Base-by-base conservation (phyloP, 2,888 invertebrate genomes). In the Patella ulyssiponensis region DNA sequence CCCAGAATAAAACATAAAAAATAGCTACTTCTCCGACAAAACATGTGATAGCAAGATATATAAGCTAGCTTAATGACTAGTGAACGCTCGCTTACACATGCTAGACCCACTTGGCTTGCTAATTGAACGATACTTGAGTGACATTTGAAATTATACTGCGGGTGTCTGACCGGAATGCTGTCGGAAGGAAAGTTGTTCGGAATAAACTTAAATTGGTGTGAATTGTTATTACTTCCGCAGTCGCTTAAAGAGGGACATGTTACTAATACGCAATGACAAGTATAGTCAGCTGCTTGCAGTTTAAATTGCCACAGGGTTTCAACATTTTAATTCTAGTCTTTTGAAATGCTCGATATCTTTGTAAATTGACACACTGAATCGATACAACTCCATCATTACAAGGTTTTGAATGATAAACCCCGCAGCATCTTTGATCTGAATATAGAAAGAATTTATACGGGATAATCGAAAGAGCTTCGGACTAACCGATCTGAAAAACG, bases 121-220 rank as follows among this genome's bases (percentile, higher is more conserved):
- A 64, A 64, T 64, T 64, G 64, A 64, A 23, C 23, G 64, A 64
- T 23, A 64, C 64, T 64, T 64, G 64, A 64, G 23, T 64, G 64
- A 23, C 64, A 64, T 64, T 64, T 64, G 64, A 64, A 64, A 23
- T 20, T 23, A 64, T 12, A 64, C 20, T 64, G 20, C 20, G 64
- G 11, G 64, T 64, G 64, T 20, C 20, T 64, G 64, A 23, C 20
- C 64, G 64, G 64, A 64, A 64, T 64, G 23, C 64, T 23, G 64
- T 20, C 20, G 64, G 64, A 20, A 64, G 23, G 23, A 20, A 64
- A 20, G 23, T 64, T 64, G 20, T 23, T 64, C 11, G 64, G 23
- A 64, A 58, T 20, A 64, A 64, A 64, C 23, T 64, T 12, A 64
- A 64, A 64, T 64, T 20, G 64, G 23, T 23, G 14, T 64, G 64